Percentiles rank a stretch among this genome's conserved stretches.
These are phyloP conservation scores for Bufo bufo DNA, from an alignment of 2,113 vertebrate genomes.

Conservation along the genomic window DNA sequence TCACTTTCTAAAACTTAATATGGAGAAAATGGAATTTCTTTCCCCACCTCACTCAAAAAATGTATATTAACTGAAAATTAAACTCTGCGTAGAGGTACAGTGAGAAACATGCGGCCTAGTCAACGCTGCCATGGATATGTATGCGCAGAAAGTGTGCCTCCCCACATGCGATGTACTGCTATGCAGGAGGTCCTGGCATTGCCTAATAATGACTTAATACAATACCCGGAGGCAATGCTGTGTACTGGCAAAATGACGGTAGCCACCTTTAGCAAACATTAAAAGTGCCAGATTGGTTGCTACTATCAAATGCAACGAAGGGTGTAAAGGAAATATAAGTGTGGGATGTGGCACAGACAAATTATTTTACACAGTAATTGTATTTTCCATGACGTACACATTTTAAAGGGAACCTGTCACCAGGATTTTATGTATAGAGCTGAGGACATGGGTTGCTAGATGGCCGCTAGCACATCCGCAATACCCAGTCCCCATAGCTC, in stretches of 20 bases:
- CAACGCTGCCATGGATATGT: neutral
- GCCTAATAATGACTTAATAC: neutral
- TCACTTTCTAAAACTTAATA: too few relatives aligned
- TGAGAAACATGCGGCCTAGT: neutral
- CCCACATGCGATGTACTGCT: conserved; percentile 9
- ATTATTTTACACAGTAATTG: neutral
- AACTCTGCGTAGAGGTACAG: neutral
- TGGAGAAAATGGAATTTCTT: too few relatives aligned
- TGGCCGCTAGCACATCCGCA: too few relatives aligned
- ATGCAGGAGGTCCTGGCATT: neutral
- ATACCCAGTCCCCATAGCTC: too few relatives aligned
- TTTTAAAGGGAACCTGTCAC: too few relatives aligned
- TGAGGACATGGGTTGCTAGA: too few relatives aligned
- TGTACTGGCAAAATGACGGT: neutral
- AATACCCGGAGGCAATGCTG: neutral
- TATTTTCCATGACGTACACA: neutral
- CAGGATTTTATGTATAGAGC: too few relatives aligned
- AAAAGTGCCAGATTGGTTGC: conserved; percentile 15
- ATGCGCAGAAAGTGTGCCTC: conserved; percentile 38
- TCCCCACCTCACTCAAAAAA: too few relatives aligned
- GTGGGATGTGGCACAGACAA: neutral
- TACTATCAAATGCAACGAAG: neutral
- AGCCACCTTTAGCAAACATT: conserved; percentile 21
- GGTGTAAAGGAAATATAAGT: neutral
- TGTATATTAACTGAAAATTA: conserved; percentile 44